Base-by-base conservation (phyloP, 2,113 vertebrate genomes). In the Sinocyclocheilus maitianheensis region DNA sequence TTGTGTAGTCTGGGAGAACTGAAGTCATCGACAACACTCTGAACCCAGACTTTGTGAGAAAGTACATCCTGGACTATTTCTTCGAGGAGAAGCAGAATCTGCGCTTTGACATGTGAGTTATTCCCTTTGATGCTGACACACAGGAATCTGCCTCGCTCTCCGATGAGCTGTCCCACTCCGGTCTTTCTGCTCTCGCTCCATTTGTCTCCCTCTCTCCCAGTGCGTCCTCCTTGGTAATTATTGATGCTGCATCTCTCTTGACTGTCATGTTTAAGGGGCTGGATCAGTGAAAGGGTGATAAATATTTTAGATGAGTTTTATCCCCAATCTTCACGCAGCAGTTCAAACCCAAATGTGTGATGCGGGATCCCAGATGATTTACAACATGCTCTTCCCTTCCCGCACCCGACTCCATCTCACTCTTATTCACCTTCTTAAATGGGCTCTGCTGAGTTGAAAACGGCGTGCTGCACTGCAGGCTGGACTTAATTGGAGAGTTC, bases 21-120 rank as follows among this genome's bases (percentile, higher is more conserved):
- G 97, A 99, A 91, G 97, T 99, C 91, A 99, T 99, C 2, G 96
- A 97, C 95, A 99, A 98, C 94, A 96, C 97, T 0, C 94, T 98
- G 88, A 98, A 98, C 91, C 97, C 97, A 0, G 97, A 99, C 91
- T 99, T 99, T 65, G 95, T 98, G 91, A 96, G 96, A 91, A 99
- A 99, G 89, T 99, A 97, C 86, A 96, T 98, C 69, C 94, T 98
- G 46, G 96, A 99, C 93, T 99, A 98, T 91, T 98, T 97, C 93
- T 99, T 98, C 37, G 97, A 99, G 93, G 97, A 99, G 94, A 97
- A 97, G 90, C 97, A 98, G 94, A 98, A 96, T 91, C 96, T 99
- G 37, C 97, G 97, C 85, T 98, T 99, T 78, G 97, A 99, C 92
- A 95, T 98, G 97, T 99, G 90, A 98, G 97, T 95, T 90, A 89